These are phyloP conservation scores for Parotocinclus haroldoi DNA, from an alignment of 2,797 vertebrate species.

Conservation along the genomic window DNA sequence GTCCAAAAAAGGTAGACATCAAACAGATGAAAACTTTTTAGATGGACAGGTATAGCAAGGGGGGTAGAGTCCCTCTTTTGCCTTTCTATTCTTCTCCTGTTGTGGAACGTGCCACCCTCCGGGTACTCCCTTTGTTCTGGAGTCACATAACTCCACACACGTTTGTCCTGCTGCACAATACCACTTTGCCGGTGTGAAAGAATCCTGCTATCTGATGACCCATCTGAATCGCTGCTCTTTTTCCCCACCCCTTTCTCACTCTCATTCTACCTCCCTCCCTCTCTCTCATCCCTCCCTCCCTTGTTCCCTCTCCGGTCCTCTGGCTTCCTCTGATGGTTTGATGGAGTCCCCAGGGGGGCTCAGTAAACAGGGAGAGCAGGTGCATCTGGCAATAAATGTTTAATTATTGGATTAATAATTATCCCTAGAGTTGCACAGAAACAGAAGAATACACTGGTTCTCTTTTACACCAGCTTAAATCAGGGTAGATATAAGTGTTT, in stretches of 20 bases:
- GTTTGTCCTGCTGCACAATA: slow-evolving; percentile 59
- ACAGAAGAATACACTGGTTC: slow-evolving; percentile 58
- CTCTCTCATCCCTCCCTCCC: slow-evolving; percentile 39
- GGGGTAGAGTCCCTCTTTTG: slow-evolving; percentile 43
- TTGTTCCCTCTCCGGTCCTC: slow-evolving; percentile 43
- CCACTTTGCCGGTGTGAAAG: slow-evolving; percentile 69
- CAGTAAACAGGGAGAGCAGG: slow-evolving; percentile 74
- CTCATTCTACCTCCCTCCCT: slow-evolving; percentile 67
- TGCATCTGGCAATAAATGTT: slow-evolving; percentile 86
- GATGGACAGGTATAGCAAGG: slow-evolving; percentile 35
- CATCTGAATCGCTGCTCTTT: slow-evolving; percentile 69
- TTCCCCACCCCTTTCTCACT: slow-evolving; percentile 69
- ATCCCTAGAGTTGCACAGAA: slow-evolving; percentile 68
- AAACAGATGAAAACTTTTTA: slow-evolving; percentile 42
- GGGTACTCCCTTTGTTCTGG: slow-evolving; percentile 70
- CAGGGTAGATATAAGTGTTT: slow-evolving; percentile 29
- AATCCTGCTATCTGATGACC: slow-evolving; percentile 76
- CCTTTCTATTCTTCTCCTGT: slow-evolving; percentile 53
- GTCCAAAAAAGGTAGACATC: slow-evolving; percentile 20
- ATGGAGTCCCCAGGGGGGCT: slow-evolving; percentile 69
- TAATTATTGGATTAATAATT: slow-evolving; percentile 92
- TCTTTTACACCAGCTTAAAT: slow-evolving; percentile 41
- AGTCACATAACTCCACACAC: slow-evolving; percentile 83
- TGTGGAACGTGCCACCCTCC: slow-evolving; percentile 51
- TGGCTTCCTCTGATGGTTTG: slow-evolving; percentile 57